These are phyloP conservation scores for Formicarius rufipectus DNA, from an alignment of 2,113 vertebrate genomes.

Conservation along the genomic window DNA sequence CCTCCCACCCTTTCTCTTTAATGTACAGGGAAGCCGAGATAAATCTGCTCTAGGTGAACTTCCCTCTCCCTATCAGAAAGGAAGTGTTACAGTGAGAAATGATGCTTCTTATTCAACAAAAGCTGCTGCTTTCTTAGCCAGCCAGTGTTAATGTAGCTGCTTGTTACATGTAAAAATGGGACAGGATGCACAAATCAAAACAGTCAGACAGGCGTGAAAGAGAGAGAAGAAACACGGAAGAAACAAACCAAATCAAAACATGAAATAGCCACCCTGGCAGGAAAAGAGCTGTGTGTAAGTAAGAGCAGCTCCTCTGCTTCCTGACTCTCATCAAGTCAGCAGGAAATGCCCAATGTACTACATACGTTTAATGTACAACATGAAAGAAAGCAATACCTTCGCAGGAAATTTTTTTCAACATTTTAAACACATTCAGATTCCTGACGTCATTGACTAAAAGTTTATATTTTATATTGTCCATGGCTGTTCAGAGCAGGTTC, in stretches of 20 bases:
- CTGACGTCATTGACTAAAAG: neutral
- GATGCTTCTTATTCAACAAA: neutral
- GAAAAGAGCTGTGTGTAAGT: neutral
- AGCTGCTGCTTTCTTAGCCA: neutral
- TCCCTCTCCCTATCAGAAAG: neutral
- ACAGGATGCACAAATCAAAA: conserved; percentile 50
- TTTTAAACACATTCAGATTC: neutral
- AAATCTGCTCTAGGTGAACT: neutral
- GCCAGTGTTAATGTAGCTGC: neutral
- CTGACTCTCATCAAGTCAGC: neutral
- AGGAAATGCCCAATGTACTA: neutral
- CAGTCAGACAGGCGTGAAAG: conserved; percentile 31
- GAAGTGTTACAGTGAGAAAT: neutral
- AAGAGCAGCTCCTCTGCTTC: neutral
- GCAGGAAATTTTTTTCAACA: too few relatives aligned
- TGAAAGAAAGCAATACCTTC: too few relatives aligned
- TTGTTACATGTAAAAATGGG: neutral
- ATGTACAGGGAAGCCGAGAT: neutral
- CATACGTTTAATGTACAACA: neutral
- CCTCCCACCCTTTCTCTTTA: neutral
- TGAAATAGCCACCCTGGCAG: neutral
- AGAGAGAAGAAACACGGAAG: neutral
- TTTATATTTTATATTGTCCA: neutral
- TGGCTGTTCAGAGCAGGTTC: neutral
- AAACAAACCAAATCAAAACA: neutral